Evolutionary conservation across 2,888 invertebrate genomes (phyloP).

Genomic region (Atethmia centrago): DNA sequence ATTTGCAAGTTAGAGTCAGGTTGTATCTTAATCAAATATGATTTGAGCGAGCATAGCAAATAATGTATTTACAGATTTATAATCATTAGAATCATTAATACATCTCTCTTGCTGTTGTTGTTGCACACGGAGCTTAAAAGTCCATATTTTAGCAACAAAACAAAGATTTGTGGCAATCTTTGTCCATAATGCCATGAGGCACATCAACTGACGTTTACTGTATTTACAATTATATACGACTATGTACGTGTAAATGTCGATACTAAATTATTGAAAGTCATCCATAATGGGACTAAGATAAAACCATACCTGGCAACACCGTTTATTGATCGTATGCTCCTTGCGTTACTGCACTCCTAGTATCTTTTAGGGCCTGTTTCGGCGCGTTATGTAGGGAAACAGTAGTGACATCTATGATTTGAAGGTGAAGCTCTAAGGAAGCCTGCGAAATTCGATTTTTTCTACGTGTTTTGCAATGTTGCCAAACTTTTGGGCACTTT

Average conservation of each 20-base stretch:
- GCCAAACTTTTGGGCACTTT: too few species aligned
- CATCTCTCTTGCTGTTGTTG: not conserved
- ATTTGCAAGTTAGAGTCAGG: too few species aligned
- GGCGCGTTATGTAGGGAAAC: not conserved
- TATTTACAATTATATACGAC: too few species aligned
- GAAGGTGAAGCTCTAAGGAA: not conserved
- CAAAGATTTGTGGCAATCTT: not conserved
- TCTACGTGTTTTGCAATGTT: not conserved
- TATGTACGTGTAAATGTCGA: not conserved
- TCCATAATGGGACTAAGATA: not conserved
- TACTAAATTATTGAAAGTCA: not conserved
- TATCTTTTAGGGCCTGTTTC: not conserved
- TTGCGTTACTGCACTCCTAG: conserved; percentile 14
- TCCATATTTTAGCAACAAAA: too few species aligned
- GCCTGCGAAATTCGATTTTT: not conserved
- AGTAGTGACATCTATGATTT: conserved; percentile 9
- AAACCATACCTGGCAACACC: conserved; percentile 1
- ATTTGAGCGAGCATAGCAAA: too few species aligned
- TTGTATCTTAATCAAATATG: too few species aligned
- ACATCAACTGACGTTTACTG: too few species aligned
- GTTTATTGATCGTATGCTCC: not conserved
- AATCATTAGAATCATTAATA: too few species aligned
- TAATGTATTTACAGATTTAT: too few species aligned
- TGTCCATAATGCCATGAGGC: too few species aligned
- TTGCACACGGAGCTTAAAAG: not conserved